phyloP scores from a whole-genome alignment of 2,113 vertebrate genomes.

The Boleophthalmus pectinirostris region DNA sequence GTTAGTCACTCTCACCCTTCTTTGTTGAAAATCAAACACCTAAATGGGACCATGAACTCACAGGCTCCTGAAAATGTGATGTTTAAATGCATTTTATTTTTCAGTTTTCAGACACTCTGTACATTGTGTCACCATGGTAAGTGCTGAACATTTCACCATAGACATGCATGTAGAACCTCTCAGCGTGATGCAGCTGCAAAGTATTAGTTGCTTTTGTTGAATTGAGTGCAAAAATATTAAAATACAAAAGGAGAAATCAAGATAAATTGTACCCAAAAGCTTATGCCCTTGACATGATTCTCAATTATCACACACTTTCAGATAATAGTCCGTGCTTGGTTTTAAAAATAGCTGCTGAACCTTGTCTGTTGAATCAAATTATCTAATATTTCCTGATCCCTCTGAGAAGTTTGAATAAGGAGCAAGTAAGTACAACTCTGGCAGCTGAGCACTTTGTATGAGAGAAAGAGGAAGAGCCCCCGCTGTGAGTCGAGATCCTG shows the following conservation, averaged over 20 bases:
- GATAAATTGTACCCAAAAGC: background rate
- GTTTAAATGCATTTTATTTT: too few relatives aligned
- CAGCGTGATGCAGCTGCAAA: too few relatives aligned
- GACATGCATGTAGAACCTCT: too few relatives aligned
- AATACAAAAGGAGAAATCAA: background rate
- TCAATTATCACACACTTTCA: background rate
- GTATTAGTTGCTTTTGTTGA: too few relatives aligned
- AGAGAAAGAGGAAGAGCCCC: slow-evolving; percentile 43
- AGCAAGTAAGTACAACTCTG: slow-evolving; percentile 22
- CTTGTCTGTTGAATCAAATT: background rate
- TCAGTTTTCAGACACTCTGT: too few relatives aligned
- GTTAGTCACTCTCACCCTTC: too few relatives aligned
- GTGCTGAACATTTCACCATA: too few relatives aligned
- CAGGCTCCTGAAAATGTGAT: too few relatives aligned
- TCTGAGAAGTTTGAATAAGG: slow-evolving; percentile 35
- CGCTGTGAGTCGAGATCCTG: slow-evolving; percentile 30
- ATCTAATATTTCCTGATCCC: slow-evolving; percentile 18
- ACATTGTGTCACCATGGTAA: too few relatives aligned
- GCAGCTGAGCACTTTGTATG: slow-evolving; percentile 47
- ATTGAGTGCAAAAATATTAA: too few relatives aligned
- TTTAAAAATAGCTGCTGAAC: background rate
- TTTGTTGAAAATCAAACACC: too few relatives aligned
- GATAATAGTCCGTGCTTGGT: background rate
- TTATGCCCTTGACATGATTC: background rate
- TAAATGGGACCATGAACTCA: too few relatives aligned